Percentiles rank a stretch among this genome's conserved stretches.
Evolutionary conservation across 2,797 vertebrate species (phyloP).

Genomic region (Esox lucius): DNA sequence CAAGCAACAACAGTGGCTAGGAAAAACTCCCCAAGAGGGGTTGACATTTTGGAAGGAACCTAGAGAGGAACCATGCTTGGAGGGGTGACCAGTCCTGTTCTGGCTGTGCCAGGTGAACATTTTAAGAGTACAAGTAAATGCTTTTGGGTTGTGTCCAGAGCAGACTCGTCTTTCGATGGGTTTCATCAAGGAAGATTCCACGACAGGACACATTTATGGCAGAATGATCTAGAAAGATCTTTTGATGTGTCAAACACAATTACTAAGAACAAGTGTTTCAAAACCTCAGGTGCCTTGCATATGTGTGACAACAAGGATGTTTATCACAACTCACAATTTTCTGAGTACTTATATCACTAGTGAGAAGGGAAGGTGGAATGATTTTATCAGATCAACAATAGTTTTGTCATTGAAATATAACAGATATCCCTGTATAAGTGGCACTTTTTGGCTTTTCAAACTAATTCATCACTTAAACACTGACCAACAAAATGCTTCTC

Average conservation of each 20-base stretch:
- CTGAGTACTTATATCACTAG: background rate
- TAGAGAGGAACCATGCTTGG: too few species aligned
- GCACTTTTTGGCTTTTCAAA: background rate
- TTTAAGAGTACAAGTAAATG: too few species aligned
- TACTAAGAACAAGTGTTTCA: background rate
- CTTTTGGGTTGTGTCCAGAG: too few species aligned
- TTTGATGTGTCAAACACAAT: conserved; percentile 2
- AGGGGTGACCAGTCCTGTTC: too few species aligned
- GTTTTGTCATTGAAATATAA: background rate
- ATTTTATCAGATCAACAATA: background rate
- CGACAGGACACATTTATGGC: background rate
- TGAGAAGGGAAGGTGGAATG: background rate
- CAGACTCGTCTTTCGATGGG: background rate
- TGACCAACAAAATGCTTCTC: background rate
- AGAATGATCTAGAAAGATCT: background rate
- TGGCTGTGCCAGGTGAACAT: too few species aligned
- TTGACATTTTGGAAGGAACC: too few species aligned
- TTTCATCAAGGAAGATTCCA: background rate
- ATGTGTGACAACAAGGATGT: background rate
- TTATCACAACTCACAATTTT: background rate
- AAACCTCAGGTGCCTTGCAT: background rate
- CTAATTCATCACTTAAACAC: background rate
- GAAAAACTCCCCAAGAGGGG: too few species aligned
- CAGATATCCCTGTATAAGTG: background rate
- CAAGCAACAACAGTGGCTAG: too few species aligned